Conservation (phyloP, 2,113 vertebrate species). For the Xenopus borealis region DNA sequence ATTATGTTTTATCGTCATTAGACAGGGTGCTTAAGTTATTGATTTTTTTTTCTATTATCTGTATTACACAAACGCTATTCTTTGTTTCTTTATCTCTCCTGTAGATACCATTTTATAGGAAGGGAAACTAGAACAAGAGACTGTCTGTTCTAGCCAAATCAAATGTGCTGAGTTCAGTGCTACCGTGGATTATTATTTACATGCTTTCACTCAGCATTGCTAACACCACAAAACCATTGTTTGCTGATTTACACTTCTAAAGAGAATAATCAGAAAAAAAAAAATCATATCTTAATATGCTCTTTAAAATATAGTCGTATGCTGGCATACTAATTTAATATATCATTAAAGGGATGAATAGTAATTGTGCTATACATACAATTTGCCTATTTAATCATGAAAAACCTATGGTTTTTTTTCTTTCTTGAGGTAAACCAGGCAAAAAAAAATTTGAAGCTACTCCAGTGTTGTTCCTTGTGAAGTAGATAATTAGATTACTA, state of each 20-base stretch:
- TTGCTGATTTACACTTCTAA: neutral
- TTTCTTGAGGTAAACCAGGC: no score
- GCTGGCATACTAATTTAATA: no score
- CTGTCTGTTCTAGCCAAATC: slow-evolving; percentile 42
- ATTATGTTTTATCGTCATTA: slow-evolving; percentile 4
- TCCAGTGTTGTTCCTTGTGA: no score
- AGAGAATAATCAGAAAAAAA: no score
- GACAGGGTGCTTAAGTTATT: neutral
- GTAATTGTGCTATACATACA: no score
- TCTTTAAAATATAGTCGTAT: no score
- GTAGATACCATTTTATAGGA: slow-evolving; percentile 13
- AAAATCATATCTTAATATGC: no score
- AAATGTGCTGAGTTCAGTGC: slow-evolving; percentile 51
- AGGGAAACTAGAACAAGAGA: slow-evolving; percentile 28
- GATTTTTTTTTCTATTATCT: slow-evolving; percentile 42
- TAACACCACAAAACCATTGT: slow-evolving; percentile 50
- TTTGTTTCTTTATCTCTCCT: slow-evolving; percentile 33
- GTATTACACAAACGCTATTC: slow-evolving; percentile 17
- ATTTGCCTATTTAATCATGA: no score
- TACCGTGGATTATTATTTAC: slow-evolving; percentile 54
- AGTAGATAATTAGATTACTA: no score
- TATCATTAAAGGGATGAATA: no score
- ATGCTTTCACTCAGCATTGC: slow-evolving; percentile 57
- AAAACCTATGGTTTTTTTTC: no score
- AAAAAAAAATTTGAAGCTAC: no score